Evolutionary conservation across 2,113 vertebrate species (phyloP).

Genomic region (Pangasianodon gigas): DNA sequence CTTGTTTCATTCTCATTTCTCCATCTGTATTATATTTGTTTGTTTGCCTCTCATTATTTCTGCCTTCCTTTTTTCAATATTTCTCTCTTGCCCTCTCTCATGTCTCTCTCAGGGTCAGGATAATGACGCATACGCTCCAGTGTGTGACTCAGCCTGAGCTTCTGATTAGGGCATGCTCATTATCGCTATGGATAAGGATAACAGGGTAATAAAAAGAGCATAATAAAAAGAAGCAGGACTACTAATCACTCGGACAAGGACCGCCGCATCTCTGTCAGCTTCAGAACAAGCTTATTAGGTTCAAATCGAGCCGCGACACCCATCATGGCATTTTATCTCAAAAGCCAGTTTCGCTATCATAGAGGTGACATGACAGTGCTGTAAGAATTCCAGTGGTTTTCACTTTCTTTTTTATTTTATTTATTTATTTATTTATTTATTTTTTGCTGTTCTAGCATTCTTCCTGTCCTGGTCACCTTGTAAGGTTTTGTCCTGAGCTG

Average conservation of each 20-base stretch:
- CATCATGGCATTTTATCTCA: neutral
- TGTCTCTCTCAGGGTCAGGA: slow-evolving; percentile 28
- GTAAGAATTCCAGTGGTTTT: neutral
- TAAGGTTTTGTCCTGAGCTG: neutral
- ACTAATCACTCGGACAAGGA: slow-evolving; percentile 24
- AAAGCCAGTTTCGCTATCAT: neutral
- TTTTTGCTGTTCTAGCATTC: neutral
- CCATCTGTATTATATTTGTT: neutral
- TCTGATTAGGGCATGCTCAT: slow-evolving; percentile 36
- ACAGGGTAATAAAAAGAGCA: neutral
- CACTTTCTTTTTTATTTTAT: neutral
- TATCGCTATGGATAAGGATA: slow-evolving; percentile 10
- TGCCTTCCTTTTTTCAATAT: neutral
- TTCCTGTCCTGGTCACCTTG: neutral
- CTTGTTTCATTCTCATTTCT: neutral
- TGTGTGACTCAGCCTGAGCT: slow-evolving; percentile 16
- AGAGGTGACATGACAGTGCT: neutral
- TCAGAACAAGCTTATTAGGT: slow-evolving; percentile 1
- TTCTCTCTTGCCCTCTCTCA: neutral
- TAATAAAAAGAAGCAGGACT: neutral
- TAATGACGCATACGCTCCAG: slow-evolving; percentile 27
- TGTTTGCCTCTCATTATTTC: slow-evolving; percentile 1
- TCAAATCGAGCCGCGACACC: neutral
- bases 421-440: neutral
- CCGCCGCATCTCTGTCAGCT: neutral